A percentile compares a stretch with the other conserved stretches of the same genome.
phyloP scores from a whole-genome alignment of 1,140 invertebrate genomes.

The Aphis gossypii region DNA sequence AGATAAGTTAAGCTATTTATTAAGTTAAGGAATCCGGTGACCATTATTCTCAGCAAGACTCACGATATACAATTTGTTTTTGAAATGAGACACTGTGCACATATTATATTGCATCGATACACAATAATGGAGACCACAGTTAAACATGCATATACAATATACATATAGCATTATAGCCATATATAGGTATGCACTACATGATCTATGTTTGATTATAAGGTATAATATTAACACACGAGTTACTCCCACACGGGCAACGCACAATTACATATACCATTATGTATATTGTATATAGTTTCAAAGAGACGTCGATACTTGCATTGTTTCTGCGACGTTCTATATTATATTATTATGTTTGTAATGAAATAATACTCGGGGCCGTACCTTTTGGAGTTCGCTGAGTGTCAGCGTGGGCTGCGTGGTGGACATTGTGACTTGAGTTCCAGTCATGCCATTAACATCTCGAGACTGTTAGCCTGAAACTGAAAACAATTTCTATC shows the following conservation, averaged over 20 bases:
- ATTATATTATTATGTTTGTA: background rate
- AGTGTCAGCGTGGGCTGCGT: conserved; percentile 52
- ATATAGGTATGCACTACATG: background rate
- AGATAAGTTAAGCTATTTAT: conserved; percentile 3
- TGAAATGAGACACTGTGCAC: background rate
- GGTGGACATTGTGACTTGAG: conserved; percentile 44
- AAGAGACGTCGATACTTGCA: background rate
- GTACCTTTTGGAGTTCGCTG: conserved; percentile 52
- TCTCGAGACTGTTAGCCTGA: background rate
- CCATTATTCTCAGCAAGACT: background rate
- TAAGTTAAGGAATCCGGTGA: background rate
- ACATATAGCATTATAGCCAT: too few species aligned
- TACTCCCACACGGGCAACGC: background rate
- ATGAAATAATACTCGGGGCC: background rate
- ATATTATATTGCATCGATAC: background rate
- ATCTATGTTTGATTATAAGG: background rate
- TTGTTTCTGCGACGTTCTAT: background rate
- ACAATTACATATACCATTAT: background rate
- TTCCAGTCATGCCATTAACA: conserved; percentile 21
- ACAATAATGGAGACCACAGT: background rate
- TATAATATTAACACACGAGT: background rate
- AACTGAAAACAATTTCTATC: background rate
- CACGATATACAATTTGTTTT: background rate
- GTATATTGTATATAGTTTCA: background rate
- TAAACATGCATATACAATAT: background rate